Evolutionary conservation across 2,113 vertebrate genomes (phyloP).

Genomic region (Halcyon malimbica): DNA sequence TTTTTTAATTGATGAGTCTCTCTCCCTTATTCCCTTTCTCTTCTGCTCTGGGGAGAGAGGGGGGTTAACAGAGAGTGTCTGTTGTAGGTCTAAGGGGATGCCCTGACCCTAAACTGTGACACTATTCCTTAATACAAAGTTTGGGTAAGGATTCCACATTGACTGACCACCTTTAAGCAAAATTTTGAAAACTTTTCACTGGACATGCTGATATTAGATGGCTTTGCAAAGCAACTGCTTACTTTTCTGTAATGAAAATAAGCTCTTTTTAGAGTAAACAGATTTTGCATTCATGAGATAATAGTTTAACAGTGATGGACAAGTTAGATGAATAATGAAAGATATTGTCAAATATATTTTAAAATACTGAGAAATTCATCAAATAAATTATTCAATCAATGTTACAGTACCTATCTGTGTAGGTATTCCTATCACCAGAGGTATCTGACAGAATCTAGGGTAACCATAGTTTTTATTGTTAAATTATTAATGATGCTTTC

Average conservation of each 20-base stretch:
- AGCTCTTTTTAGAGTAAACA: neutral
- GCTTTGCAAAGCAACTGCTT: neutral
- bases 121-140: neutral
- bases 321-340: neutral
- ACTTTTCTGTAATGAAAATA: neutral
- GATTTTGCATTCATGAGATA: neutral
- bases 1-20: too few species aligned
- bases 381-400: slow-evolving; percentile 16
- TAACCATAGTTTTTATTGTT: neutral
- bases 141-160: neutral
- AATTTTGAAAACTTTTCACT: neutral
- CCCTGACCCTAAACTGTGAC: too few species aligned
- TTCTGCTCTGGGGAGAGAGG: too few species aligned
- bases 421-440: neutral
- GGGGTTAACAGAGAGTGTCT: too few species aligned
- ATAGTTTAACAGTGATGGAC: neutral
- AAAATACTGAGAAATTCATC: neutral
- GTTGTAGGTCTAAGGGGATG: too few species aligned
- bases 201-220: neutral
- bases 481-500: slow-evolving; percentile 34
- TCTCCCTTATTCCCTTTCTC: too few species aligned
- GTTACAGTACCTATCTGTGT: neutral
- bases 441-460: neutral
- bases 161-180: neutral
- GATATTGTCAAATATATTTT: neutral